Base-by-base conservation (phyloP, 2,113 vertebrate species). In the Chionis minor region DNA sequence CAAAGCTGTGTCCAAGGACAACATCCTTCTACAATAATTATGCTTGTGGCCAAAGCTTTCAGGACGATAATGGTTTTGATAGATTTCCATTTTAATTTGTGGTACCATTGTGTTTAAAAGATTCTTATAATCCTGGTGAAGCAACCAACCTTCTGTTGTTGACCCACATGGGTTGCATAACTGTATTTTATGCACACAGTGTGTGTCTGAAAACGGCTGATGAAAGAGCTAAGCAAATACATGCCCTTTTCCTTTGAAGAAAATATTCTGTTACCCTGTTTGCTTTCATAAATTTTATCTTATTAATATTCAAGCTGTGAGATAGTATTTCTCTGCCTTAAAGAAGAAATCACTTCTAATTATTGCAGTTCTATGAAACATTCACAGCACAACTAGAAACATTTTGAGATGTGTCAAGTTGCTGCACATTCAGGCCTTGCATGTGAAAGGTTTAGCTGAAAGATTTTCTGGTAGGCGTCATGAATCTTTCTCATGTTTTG, bases 31-130 rank as follows among this genome's bases (percentile, higher is more conserved):
- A 84, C 73, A 96, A 14, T 93, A 96, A 96, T 96, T 94, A 95
- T 18, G 7, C 65, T 93, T 88, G 92, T 70, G 93, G 95, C 92
- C 94, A 97, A 96, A 94, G 72, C 94, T 97, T 97, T 96, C 92
- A 96, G 82, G 86, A 96, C 0, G 19, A 96, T 96, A 96, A 97
- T 92, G 79, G 82, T 81, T 96, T 96, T 96, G 95, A 97, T 95
- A 96, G 86, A 97, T 93, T 94, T 90, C 88, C 88, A 75, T 93
- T 95, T 96, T 95, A 94, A 96, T 96, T 96, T 97, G 96, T 73
- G 93, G 95, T 91, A 84, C 86, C 61, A 96, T 92, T 95, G 96
- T 96, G 93, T 93, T 95, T 93, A 84, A 83, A 94, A 84, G 80
- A 89, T 69, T 75, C 70, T 86, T 79, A 90, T 84, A 96, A 96